Evolutionary conservation across 2,888 invertebrate species (phyloP).

Genomic region (Piscicola geometra): DNA sequence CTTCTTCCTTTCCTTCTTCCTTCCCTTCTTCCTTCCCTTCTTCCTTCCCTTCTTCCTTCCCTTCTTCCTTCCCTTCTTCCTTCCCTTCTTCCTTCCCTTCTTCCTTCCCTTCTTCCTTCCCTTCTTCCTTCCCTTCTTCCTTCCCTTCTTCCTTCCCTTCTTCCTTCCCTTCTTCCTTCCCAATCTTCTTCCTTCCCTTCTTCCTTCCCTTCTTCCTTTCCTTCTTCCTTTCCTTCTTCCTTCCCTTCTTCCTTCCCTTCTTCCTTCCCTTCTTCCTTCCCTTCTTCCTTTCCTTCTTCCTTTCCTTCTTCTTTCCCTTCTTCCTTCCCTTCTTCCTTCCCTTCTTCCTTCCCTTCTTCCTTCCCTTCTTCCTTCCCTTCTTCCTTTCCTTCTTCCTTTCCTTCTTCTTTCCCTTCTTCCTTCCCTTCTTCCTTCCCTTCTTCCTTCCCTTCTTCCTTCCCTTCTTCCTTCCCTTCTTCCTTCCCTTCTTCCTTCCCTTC

Average conservation of each 20-base stretch:
- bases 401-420: slow-evolving; percentile 2
- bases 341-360: slow-evolving; percentile 54
- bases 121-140: no score
- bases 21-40: no score
- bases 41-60: no score
- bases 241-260: background rate
- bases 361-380: slow-evolving; percentile 55
- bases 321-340: slow-evolving; percentile 57
- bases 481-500: slow-evolving; percentile 8
- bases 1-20: no score
- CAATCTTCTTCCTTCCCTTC: no score
- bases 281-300: background rate
- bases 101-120: no score
- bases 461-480: background rate
- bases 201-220: no score
- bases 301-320: slow-evolving; percentile 53
- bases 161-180: no score
- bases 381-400: background rate
- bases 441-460: background rate
- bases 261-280: background rate
- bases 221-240: background rate
- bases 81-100: no score
- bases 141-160: no score
- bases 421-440: background rate
- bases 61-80: no score